Base-by-base conservation (phyloP, 2,797 vertebrate species). In the Enteromius treurensis region DNA sequence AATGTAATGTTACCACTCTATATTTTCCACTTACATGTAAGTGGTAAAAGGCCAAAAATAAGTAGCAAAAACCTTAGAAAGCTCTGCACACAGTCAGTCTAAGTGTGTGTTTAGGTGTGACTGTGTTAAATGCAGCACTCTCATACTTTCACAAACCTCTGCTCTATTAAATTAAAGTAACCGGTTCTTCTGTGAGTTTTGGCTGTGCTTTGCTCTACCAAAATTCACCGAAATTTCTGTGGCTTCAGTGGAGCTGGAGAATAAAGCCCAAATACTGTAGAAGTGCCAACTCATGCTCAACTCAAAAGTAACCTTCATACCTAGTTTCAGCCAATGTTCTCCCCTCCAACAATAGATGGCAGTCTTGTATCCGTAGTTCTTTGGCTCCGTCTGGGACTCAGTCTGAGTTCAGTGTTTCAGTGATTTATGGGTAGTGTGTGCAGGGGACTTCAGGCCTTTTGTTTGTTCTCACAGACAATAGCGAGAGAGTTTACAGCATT, bases 341-440 rank as follows among this genome's bases (percentile, higher is more conserved):
- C 26, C 3, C 21, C 34, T 47, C 29, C 32, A 71, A 58, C 86
- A 85, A 82, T 73, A 87, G 86, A 83, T 87, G 86, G 86, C 86
- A 87, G 80, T 83, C 77, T 87, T 83, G 71, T 37, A 83, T 79
- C 77, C 84, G 68, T 13, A 64, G 73, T 79, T 80, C 23, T 84
- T 17, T 73, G 37, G 47, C 60, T 60, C 68, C 0, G 3, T 32
- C 23, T 75, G 58, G 62, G 32, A 73, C 45, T 78, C 64, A 19
- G 42, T 65, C 80, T 77, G 83, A 3, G 49, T 75, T 65, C 88
- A 87, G 85, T 89, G 80, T 74, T 91, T 90, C 90, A 90, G 90
- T 85, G 91, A 88, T 90, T 87, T 92, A 89, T 88, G 77, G 51
- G 84, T 84, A 83, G 90, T 87, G 89, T 87, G 84, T 86, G 76